Percentiles rank a stretch among this genome's conserved stretches.
Conservation (phyloP, 2,797 vertebrate genomes). For the Muscicapa comitata region DNA sequence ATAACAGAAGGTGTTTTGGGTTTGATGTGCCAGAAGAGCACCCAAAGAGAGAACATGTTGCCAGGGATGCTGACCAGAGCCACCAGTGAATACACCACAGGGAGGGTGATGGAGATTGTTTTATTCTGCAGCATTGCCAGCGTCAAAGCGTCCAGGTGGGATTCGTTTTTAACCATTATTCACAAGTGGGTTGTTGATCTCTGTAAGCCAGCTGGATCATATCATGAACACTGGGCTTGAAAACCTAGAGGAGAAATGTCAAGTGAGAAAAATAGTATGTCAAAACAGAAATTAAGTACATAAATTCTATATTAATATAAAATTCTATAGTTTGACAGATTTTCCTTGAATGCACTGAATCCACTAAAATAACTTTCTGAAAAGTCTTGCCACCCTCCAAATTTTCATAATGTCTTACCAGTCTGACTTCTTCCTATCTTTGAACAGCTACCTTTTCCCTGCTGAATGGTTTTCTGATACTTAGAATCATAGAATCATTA, state of each 20-base stretch:
- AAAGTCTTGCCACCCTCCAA: not conserved
- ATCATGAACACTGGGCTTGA: constrained; percentile 3
- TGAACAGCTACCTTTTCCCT: not conserved
- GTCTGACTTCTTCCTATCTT: not conserved
- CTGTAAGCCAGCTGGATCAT: not conserved
- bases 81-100: constrained; percentile 82
- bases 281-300: not conserved
- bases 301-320: not conserved
- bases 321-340: not conserved
- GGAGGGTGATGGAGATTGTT: constrained; percentile 67
- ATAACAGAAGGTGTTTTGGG: constrained; percentile 87
- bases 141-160: constrained; percentile 79
- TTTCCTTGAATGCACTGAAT: not conserved
- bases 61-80: constrained; percentile 81
- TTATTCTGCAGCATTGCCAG: constrained; percentile 76
- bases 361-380: not conserved
- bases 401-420: not conserved
- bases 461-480: not conserved
- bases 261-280: not conserved
- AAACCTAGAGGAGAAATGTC: constrained; percentile 29
- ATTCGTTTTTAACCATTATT: constrained; percentile 66
- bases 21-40: constrained; percentile 82
- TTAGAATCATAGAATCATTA: not conserved
- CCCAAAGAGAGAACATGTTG: constrained; percentile 88
- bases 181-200: not conserved